phyloP scores from a whole-genome alignment of 1,140 invertebrate genomes.

The Cydia splendana region DNA sequence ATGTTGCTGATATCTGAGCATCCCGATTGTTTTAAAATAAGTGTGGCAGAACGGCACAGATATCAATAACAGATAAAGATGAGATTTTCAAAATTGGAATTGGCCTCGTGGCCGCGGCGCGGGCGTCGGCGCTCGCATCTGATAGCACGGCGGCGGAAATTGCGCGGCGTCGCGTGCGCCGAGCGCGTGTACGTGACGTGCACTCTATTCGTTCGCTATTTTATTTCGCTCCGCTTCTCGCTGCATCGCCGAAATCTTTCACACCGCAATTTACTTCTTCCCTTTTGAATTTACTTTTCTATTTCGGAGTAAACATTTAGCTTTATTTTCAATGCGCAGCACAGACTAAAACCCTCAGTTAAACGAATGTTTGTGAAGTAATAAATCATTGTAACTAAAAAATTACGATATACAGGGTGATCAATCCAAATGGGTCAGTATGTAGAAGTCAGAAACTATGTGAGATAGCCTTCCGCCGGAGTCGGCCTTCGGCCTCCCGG shows the following conservation, averaged over 20 bases:
- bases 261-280: conserved; percentile 38
- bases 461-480: too few relatives aligned
- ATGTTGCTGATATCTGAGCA: too few relatives aligned
- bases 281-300: conserved; percentile 37
- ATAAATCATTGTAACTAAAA: not conserved
- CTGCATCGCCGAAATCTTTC: conserved; percentile 51
- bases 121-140: conserved; percentile 51
- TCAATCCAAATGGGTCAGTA: too few relatives aligned
- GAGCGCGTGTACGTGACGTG: conserved; percentile 60
- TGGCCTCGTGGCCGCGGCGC: conserved; percentile 35
- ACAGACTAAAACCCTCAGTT: not conserved
- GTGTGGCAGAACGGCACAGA: too few relatives aligned
- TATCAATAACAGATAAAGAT: too few relatives aligned
- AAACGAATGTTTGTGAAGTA: not conserved
- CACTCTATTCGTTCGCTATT: conserved; percentile 51
- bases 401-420: not conserved
- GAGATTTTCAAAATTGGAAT: too few relatives aligned
- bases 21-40: too few relatives aligned
- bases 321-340: conserved; percentile 16
- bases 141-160: conserved; percentile 71
- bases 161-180: conserved; percentile 72
- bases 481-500: too few relatives aligned
- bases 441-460: too few relatives aligned
- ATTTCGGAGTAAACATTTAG: conserved; percentile 15
- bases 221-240: conserved; percentile 57